These are phyloP conservation scores for Paraplagusia blochii DNA, from an alignment of 2,113 vertebrate species.

Conservation along the genomic window DNA sequence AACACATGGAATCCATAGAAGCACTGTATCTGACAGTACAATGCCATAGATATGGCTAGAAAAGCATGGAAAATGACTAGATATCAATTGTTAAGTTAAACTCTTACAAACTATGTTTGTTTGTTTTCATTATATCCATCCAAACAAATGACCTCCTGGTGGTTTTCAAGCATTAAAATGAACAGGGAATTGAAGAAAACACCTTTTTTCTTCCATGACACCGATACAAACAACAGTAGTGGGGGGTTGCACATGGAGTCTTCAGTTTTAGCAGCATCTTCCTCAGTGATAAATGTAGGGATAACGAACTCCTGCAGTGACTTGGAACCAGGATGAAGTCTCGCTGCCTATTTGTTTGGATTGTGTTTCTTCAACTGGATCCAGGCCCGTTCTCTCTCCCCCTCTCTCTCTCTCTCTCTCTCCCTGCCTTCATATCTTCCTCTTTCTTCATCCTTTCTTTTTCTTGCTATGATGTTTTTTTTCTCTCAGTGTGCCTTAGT, in stretches of 20 bases:
- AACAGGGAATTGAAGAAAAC: no score
- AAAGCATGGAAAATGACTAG: no score
- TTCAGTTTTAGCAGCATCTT: conserved; percentile 13
- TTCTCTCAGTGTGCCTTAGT: conserved; percentile 52
- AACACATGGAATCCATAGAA: no score
- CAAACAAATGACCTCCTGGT: no score
- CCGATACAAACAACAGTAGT: no score
- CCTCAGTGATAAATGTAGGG: conserved; percentile 28
- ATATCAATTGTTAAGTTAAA: conserved; percentile 32
- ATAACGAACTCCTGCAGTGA: conserved; percentile 27
- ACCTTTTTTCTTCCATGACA: no score
- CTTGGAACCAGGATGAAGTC: conserved; percentile 32
- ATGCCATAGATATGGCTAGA: no score
- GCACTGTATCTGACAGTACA: no score
- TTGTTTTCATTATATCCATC: no score
- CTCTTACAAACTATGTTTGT: conserved; percentile 19
- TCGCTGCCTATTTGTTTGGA: conserved; percentile 27
- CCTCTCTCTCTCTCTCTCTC: conserved; percentile 33
- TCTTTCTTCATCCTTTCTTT: conserved; percentile 47
- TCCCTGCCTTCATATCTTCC: conserved; percentile 40
- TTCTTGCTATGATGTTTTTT: no score
- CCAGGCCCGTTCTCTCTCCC: conserved; percentile 16
- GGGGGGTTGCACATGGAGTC: no score
- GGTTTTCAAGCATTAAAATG: no score
- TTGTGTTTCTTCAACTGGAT: conserved; percentile 38